Percentiles rank a stretch among this genome's conserved stretches.
Conservation (phyloP, 1,140 invertebrate genomes). For the Zaprionus ornatus region DNA sequence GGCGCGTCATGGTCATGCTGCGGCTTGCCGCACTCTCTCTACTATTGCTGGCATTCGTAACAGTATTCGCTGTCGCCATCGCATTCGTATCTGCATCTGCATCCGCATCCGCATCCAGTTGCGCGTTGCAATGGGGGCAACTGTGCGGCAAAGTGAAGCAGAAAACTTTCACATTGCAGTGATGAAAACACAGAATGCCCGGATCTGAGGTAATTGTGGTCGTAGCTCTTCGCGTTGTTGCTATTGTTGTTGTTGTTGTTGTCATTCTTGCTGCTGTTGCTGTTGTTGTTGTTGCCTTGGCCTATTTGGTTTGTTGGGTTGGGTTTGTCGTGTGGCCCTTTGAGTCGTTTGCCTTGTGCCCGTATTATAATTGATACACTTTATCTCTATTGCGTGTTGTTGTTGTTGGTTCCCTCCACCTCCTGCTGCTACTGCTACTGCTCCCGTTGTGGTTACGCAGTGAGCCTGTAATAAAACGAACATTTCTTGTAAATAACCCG, state of each 20-base stretch:
- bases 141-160: conserved; percentile 89
- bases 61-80: conserved; percentile 18
- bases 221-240: conserved; percentile 27
- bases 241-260: neutral
- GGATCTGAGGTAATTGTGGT: conserved; percentile 86
- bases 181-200: conserved; percentile 92
- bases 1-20: conserved; percentile 30
- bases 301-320: conserved; percentile 1
- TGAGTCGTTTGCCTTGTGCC: conserved; percentile 45
- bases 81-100: conserved; percentile 2
- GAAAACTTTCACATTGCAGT: conserved; percentile 91
- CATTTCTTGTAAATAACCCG: conserved; percentile 72
- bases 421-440: conserved; percentile 14
- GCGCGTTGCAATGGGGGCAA: conserved; percentile 89
- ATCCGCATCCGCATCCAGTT: conserved; percentile 83
- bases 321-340: neutral
- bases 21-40: conserved; percentile 8
- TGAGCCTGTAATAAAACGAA: conserved; percentile 52
- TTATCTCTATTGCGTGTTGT: conserved; percentile 55
- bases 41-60: conserved; percentile 15
- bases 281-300: conserved; percentile 50
- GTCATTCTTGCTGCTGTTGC: neutral
- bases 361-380: conserved; percentile 81
- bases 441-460: conserved; percentile 52
- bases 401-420: neutral